These are phyloP conservation scores for Dicycla oo DNA, from an alignment of 2,888 invertebrate genomes.

Conservation along the genomic window DNA sequence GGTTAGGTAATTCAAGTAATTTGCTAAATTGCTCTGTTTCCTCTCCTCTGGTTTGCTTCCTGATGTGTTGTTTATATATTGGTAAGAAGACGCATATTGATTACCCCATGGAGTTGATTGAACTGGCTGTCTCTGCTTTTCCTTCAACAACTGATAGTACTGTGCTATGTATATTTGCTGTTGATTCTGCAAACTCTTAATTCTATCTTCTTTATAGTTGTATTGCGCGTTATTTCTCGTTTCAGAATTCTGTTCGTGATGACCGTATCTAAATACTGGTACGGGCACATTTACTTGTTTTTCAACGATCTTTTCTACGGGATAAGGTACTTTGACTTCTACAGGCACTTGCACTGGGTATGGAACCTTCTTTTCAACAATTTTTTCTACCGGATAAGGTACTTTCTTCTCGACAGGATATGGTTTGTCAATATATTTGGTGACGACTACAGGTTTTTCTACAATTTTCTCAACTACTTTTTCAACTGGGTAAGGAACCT, in stretches of 20 bases:
- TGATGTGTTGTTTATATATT: slow-evolving; percentile 78
- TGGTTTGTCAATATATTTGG: slow-evolving; percentile 85
- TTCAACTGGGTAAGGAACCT: slow-evolving; percentile 87
- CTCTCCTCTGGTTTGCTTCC: slow-evolving; percentile 57
- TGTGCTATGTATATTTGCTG: slow-evolving; percentile 57
- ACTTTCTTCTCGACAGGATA: slow-evolving; percentile 87
- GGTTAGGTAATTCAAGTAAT: slow-evolving; percentile 72
- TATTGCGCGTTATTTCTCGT: slow-evolving; percentile 62
- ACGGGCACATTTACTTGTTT: slow-evolving; percentile 78
- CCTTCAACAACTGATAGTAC: slow-evolving; percentile 63
- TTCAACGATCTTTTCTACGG: slow-evolving; percentile 83
- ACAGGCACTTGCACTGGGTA: slow-evolving; percentile 90
- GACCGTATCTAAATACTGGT: slow-evolving; percentile 62
- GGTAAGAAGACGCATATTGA: slow-evolving; percentile 82
- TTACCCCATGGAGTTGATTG: slow-evolving; percentile 81
- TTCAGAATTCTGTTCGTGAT: slow-evolving; percentile 54
- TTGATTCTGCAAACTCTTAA: slow-evolving; percentile 34
- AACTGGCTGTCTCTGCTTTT: slow-evolving; percentile 51
- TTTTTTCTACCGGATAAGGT: slow-evolving; percentile 86
- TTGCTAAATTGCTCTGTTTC: slow-evolving; percentile 50
- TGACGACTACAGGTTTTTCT: slow-evolving; percentile 90
- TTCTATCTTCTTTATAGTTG: slow-evolving; percentile 55
- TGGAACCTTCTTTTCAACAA: slow-evolving; percentile 89
- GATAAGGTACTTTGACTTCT: slow-evolving; percentile 87
- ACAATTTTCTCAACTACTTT: slow-evolving; percentile 89